Base-by-base conservation (phyloP, 2,797 vertebrate genomes). In the Sardinella longiceps region DNA sequence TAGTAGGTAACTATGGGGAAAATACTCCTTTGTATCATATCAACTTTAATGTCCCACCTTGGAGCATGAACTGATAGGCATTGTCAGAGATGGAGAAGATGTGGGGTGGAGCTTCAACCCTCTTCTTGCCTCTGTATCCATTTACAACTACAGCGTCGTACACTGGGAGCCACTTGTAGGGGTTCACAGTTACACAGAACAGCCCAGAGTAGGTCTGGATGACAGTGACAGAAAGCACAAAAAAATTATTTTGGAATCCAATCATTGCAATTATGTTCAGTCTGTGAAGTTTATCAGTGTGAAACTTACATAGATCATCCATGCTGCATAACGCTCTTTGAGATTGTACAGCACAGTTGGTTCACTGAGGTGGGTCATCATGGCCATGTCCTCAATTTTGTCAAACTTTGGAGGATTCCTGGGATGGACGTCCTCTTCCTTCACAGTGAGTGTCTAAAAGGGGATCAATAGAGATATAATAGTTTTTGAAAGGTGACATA, bases 61-160 rank as follows among this genome's bases (percentile, higher is more conserved):
- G 94, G 77, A 94, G 51, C 94, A 96, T 95, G 91, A 89, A 93
- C 92, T 96, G 96, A 92, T 97, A 97, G 90, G 97, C 97, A 0
- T 96, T 97, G 85, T 97, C 97, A 84, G 97, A 97, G 94, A 97
- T 97, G 91, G 97, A 96, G 94, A 97, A 97, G 94, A 97, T 97
- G 94, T 97, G 96, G 46, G 97, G 96, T 10, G 97, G 97, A 82
- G 96, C 96, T 92, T 97, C 96, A 91, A 96, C 91, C 48, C 96
- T 95, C 92, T 97, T 97, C 82, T 97, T 97, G 90, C 97, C 97
- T 88, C 96, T 89, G 92, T 97, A 97, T 89, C 91, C 96, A 0
- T 20, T 0, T 15, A 97, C 96, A 86, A 96, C 96, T 87, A 88
- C 90, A 0, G 94, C 11, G 46, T 96, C 96, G n/a, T 97, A 97